These are phyloP conservation scores for Chaetodon trifasciatus DNA, from an alignment of 2,797 vertebrate species.

Conservation along the genomic window DNA sequence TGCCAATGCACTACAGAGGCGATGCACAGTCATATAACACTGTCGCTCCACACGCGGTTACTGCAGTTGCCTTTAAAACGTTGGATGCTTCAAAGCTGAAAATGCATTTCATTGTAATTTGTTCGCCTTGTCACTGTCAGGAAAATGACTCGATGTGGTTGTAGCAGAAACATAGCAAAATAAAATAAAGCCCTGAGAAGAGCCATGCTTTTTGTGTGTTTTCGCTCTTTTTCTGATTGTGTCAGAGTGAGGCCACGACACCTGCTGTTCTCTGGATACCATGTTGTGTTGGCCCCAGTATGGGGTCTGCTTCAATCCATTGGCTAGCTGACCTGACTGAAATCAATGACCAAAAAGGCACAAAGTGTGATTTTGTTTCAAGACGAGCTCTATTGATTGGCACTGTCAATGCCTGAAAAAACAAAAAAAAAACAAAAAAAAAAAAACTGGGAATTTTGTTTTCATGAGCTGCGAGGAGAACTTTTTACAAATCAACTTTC, in stretches of 20 bases:
- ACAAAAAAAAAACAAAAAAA: too few relatives aligned
- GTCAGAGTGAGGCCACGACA: slow-evolving; percentile 55
- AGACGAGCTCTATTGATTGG: slow-evolving; percentile 48
- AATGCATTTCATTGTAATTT: slow-evolving; percentile 1
- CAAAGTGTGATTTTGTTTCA: slow-evolving; percentile 63
- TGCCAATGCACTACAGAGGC: slow-evolving; percentile 15
- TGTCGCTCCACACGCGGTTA: not conserved
- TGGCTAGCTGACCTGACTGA: slow-evolving; percentile 61
- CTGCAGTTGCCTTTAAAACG: slow-evolving; percentile 4
- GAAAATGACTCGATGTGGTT: slow-evolving; percentile 27
- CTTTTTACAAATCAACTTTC: not conserved
- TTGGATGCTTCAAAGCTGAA: slow-evolving; percentile 18
- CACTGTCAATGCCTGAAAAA: slow-evolving; percentile 3
- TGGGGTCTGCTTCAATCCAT: slow-evolving; percentile 60
- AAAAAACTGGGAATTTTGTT: not conserved
- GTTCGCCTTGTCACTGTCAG: not conserved
- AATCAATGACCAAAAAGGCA: slow-evolving; percentile 72
- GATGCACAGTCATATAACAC: not conserved
- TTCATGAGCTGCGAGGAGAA: not conserved
- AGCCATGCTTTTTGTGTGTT: slow-evolving; percentile 32
- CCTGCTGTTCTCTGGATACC: slow-evolving; percentile 63
- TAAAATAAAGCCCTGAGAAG: slow-evolving; percentile 2
- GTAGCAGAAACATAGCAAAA: not conserved
- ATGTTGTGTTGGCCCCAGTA: slow-evolving; percentile 59
- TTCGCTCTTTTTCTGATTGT: slow-evolving; percentile 50